Base-by-base conservation (phyloP, 2,797 vertebrate genomes). In the Argyrosomus regius region DNA sequence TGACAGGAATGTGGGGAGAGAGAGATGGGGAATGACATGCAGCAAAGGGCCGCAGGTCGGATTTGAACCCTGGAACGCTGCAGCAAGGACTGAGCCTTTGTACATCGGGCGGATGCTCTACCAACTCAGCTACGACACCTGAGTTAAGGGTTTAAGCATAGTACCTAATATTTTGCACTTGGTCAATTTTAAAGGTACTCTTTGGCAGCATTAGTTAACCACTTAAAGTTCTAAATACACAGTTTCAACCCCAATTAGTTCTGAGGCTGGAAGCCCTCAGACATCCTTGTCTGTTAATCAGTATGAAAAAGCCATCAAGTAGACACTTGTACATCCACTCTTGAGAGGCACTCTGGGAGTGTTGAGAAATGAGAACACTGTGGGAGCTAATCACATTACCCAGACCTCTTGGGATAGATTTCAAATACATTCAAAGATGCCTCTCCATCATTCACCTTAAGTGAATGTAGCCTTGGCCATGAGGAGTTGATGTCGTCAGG, bases 341-440 rank as follows among this genome's bases (percentile, higher is more conserved):
- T 5, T 2, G 59, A 31, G 52, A 53, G 62, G 76, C 52, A 9
- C 18, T 31, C 56, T 76, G 43, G 41, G 41, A 82, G 48, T 46
- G 73, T 56, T 58, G 52, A 69, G 72, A 71, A 74, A 78, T 54
- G 45, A 77, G 72, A 77, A 46, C 76, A 63, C 77, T 71, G 75
- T 41, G 39, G 69, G 59, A 67, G 62, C 62, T 77, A 86, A 80
- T 84, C 67, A 76, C 78, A 75, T 88, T 77, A 84, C 16, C 46
- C 71, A 49, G 71, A 77, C 61, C 67, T 57, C 75, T 57, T 18
- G 0, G 62, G 56, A 56, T 62, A 49, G 22, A 22, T 22, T 22
- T 22, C 22, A 22, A 22, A 22, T 22, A 22, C 22, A 22, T 22
- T 1, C 22, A 22, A 22, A 22, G 22, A 22, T 22, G 22, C 22